These are phyloP conservation scores for Drosophila multiciliata DNA, from an alignment of 2,888 invertebrate genomes.

Conservation along the genomic window DNA sequence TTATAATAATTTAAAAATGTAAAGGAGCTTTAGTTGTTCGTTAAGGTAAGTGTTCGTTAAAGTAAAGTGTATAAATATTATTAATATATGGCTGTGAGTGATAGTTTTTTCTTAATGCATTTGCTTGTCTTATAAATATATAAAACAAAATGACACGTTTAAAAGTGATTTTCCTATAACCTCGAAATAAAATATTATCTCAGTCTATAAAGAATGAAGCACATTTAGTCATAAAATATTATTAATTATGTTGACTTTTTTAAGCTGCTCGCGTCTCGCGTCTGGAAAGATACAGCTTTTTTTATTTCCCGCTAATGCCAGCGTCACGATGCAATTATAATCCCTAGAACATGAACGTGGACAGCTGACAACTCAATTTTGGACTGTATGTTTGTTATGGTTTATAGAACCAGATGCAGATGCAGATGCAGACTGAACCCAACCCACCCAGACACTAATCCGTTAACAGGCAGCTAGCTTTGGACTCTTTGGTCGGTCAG, in stretches of 20 bases:
- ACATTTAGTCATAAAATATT: constrained; percentile 1
- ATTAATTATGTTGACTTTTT: constrained; percentile 12
- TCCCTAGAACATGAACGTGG: constrained; percentile 37
- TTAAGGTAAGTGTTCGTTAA: not conserved
- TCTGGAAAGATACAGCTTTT: not conserved
- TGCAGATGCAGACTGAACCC: constrained; percentile 30
- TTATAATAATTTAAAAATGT: too few relatives aligned
- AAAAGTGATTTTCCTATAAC: not conserved
- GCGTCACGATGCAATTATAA: constrained; percentile 37
- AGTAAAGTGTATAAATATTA: not conserved
- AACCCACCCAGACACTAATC: constrained; percentile 55
- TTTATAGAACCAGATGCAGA: constrained; percentile 7
- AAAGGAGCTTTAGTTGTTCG: not conserved
- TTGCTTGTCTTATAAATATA: not conserved
- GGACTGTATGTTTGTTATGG: constrained; percentile 51
- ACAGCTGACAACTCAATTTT: constrained; percentile 57
- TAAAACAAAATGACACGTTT: not conserved
- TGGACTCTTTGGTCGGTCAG: constrained; percentile 1
- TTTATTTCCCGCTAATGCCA: constrained; percentile 9
- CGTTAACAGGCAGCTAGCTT: constrained; percentile 56
- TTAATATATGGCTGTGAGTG: not conserved
- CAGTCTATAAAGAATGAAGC: not conserved
- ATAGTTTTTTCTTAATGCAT: not conserved
- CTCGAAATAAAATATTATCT: not conserved
- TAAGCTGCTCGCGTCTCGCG: not conserved